These are phyloP conservation scores for Alexandromys oeconomus DNA, from an alignment of 2,797 vertebrate genomes.

Conservation along the genomic window DNA sequence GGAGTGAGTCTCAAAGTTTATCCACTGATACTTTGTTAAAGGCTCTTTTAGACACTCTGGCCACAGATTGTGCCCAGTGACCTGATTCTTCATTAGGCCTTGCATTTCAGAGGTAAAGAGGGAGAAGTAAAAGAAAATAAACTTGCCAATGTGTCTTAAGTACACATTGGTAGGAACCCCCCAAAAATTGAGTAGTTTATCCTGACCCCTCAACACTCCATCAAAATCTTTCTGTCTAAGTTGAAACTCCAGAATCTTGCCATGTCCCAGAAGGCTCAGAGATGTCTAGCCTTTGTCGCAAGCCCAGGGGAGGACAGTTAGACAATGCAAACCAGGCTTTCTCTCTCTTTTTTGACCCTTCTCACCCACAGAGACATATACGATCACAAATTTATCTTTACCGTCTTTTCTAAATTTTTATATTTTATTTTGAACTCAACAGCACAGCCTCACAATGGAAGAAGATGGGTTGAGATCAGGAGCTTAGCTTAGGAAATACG, in stretches of 20 bases:
- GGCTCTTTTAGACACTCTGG: not conserved
- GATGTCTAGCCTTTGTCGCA: not conserved
- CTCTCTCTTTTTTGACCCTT: not conserved
- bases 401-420: not conserved
- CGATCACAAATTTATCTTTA: not conserved
- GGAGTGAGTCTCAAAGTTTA: not conserved
- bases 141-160: not conserved
- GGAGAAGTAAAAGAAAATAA: not conserved
- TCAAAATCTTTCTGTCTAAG: not conserved
- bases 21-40: not conserved
- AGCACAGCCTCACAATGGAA: not conserved
- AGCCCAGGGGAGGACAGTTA: not conserved
- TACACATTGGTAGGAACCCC: not conserved
- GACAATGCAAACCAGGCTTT: not conserved
- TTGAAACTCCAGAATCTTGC: not conserved
- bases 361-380: not conserved
- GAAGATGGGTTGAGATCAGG: not conserved
- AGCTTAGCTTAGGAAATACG: not conserved
- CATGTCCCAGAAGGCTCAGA: not conserved
- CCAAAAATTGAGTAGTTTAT: not conserved
- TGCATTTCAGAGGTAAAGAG: not conserved
- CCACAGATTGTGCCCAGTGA: not conserved
- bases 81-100: not conserved
- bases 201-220: not conserved
- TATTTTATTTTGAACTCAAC: not conserved